Percentiles rank a stretch among this genome's conserved stretches.
Evolutionary conservation across 1,140 invertebrate species (phyloP).

Genomic region (Helicorthomorpha holstii): DNA sequence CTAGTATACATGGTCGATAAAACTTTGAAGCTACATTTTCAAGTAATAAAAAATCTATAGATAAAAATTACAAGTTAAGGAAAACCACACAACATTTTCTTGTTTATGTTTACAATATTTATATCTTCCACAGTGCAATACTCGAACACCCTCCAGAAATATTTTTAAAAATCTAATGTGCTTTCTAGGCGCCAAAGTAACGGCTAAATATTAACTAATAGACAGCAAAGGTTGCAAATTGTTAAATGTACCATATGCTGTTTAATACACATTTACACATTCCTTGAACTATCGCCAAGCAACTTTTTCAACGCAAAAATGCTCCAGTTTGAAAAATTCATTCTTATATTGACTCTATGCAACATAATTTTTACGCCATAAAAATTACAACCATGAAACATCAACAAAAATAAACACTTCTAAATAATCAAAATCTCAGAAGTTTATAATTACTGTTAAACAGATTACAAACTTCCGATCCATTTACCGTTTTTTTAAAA

Average conservation of each 20-base stretch:
- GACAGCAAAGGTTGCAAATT: neutral
- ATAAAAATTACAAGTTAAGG: neutral
- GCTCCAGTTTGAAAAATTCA: neutral
- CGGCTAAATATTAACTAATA: neutral
- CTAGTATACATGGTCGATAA: slow-evolving; percentile 31
- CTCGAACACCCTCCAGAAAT: neutral
- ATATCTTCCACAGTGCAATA: too few species aligned
- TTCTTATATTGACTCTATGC: too few species aligned
- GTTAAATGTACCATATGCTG: neutral
- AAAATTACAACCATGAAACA: too few species aligned
- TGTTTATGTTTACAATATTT: too few species aligned
- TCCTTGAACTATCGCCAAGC: neutral
- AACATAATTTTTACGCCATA: too few species aligned
- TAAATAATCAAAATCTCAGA: too few species aligned
- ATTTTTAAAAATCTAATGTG: neutral
- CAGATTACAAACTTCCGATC: too few species aligned
- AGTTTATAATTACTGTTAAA: too few species aligned
- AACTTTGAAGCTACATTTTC: slow-evolving; percentile 32
- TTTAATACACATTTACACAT: neutral
- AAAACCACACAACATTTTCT: neutral
- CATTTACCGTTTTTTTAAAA: too few species aligned
- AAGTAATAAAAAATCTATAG: slow-evolving; percentile 30
- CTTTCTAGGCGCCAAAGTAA: neutral
- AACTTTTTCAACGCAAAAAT: neutral
- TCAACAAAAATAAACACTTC: too few species aligned